Base-by-base conservation (phyloP, 2,888 invertebrate genomes). In the Macrosiphum euphorbiae region DNA sequence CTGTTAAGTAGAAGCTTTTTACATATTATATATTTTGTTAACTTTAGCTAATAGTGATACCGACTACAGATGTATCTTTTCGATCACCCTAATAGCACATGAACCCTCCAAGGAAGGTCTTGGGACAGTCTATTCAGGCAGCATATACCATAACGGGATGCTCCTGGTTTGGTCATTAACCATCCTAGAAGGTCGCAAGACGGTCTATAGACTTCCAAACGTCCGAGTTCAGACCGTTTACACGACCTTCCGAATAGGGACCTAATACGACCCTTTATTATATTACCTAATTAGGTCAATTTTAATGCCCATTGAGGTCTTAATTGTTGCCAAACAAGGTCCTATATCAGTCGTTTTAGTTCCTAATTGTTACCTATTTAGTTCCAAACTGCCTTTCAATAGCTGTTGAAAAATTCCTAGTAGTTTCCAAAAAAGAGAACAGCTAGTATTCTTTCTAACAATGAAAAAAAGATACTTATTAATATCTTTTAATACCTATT, bases 151-250 rank as follows among this genome's bases (percentile, higher is more conserved):
- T 78, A n/a, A 55, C 55, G 55, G 55, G 55, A 55, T 2, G 55
- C 55, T 24, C 55, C 55, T 55, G 55, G 24, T 55, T 55, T 55
- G 55, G 55, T 55, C 3, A 55, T 55, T 55, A 24, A 55, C 55
- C 24, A 24, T 55, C 55, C 84, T 35, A 41, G n/a, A 84, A 35
- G 35, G 84, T 84, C 84, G 41, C 84, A 84, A 84, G 84, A 84
- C 84, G 84, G 84, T 84, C 84, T 84, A 20, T 84, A 84, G 84
- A 84, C 84, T 84, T 84, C 84, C n/a, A 84, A 35, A 84, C 84
- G 35, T n/a, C 41, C 84, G 24, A 58, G 58, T 58, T 58, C 58
- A 58, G 58, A 58, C 58, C 26, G 26, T 5, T 26, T 26, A 55
- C 58, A 58, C 58, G 58, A 58, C 58, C 26, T 58, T 58, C 58